phyloP scores from a whole-genome alignment of 2,888 invertebrate species.

The Pomacea canaliculata region DNA sequence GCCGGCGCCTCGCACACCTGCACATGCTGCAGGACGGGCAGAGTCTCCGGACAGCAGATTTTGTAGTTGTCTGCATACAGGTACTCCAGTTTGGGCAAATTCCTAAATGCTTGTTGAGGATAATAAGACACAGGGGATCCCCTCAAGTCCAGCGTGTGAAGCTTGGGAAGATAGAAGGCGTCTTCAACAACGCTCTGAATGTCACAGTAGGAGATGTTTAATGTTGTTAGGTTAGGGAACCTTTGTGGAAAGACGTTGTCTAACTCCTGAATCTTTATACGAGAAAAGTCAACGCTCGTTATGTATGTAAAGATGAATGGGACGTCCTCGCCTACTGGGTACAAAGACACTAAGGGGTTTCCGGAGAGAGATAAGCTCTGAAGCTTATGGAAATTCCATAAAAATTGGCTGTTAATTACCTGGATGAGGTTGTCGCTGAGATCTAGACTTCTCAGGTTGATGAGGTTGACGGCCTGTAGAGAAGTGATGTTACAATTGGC shows the following conservation, averaged over 20 bases:
- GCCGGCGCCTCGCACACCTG: constrained; percentile 19
- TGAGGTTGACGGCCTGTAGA: not conserved
- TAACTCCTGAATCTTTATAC: constrained; percentile 5
- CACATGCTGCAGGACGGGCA: constrained; percentile 3
- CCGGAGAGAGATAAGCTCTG: constrained; percentile 4
- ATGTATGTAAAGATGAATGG: not conserved
- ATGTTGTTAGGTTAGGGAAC: constrained; percentile 1
- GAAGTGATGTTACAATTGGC: constrained; percentile 3
- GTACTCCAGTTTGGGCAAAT: not conserved
- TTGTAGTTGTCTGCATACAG: constrained; percentile 25
- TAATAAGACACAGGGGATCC: constrained; percentile 5
- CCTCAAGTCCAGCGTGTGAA: constrained; percentile 20
- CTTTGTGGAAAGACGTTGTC: not conserved
- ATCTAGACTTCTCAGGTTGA: constrained; percentile 24
- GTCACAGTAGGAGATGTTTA: constrained; percentile 6
- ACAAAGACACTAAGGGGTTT: not conserved
- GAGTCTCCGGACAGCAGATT: constrained; percentile 24
- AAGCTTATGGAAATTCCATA: constrained; percentile 8
- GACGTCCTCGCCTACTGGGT: not conserved
- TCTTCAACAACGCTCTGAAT: not conserved
- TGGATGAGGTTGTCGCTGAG: constrained; percentile 18
- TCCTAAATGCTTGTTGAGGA: not conserved
- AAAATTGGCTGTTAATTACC: not conserved
- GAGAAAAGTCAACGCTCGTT: constrained; percentile 10
- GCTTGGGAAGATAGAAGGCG: not conserved